Percentiles rank a stretch among this genome's conserved stretches.
Evolutionary conservation across 2,888 invertebrate genomes (phyloP).

Genomic region (Elysia crispata): DNA sequence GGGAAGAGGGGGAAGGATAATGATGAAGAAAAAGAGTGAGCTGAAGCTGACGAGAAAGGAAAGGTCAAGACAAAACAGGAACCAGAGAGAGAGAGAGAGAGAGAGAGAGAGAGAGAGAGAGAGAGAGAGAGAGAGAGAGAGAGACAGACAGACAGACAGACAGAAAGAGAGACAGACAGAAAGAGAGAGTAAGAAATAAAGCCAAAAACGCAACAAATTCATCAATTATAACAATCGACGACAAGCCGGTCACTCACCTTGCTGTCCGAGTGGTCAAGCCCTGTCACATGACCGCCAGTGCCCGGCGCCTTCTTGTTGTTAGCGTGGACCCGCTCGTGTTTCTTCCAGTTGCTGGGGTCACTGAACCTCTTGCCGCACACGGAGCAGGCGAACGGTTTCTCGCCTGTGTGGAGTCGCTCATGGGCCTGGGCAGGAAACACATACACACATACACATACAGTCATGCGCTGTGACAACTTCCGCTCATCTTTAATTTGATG

Average conservation of each 20-base stretch:
- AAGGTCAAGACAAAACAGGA: neutral
- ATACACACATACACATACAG: too few relatives aligned
- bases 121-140: slow-evolving; percentile 24
- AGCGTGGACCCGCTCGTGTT: slow-evolving; percentile 71
- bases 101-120: slow-evolving; percentile 23
- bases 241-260: neutral
- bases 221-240: neutral
- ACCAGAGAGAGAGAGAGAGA: slow-evolving; percentile 7
- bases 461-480: too few relatives aligned
- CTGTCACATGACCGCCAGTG: too few relatives aligned
- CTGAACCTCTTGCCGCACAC: slow-evolving; percentile 72
- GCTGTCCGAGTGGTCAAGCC: too few relatives aligned
- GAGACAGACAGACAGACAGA: slow-evolving; percentile 1
- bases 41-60: neutral
- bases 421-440: slow-evolving; percentile 66
- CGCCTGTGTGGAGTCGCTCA: slow-evolving; percentile 71
- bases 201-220: neutral
- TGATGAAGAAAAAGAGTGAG: too few relatives aligned
- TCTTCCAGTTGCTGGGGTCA: slow-evolving; percentile 73
- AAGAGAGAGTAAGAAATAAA: slow-evolving; percentile 5
- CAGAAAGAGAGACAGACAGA: slow-evolving; percentile 23
- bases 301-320: slow-evolving; percentile 53
- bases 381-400: slow-evolving; percentile 71
- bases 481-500: too few relatives aligned
- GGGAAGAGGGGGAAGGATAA: neutral